Conservation (phyloP, 2,888 invertebrate genomes). For the Schizaphis graminum region DNA sequence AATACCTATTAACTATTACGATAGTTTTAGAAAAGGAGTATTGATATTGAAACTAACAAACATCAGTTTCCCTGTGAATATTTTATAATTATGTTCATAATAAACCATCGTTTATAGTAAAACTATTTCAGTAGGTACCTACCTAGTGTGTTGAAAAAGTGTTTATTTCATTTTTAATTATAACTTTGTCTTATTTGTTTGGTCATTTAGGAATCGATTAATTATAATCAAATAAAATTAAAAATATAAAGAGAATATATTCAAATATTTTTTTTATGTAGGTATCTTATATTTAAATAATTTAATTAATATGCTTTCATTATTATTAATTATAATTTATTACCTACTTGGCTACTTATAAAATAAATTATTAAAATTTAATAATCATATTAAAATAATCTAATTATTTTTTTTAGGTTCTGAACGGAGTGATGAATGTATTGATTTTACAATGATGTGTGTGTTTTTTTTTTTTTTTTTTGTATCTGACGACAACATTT, state of each 20-base stretch:
- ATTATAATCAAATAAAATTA: not conserved
- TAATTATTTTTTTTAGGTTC: not conserved
- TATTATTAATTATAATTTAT: not conserved
- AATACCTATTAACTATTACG: not conserved
- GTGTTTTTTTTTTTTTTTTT: too few relatives aligned
- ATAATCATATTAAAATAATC: not conserved
- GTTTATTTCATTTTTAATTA: not conserved
- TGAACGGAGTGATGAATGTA: too few relatives aligned
- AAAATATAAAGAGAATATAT: not conserved
- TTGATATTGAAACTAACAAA: not conserved
- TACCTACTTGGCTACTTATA: too few relatives aligned
- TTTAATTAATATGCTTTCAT: not conserved
- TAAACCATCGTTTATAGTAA: too few relatives aligned
- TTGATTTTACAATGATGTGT: too few relatives aligned
- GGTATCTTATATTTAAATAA: not conserved
- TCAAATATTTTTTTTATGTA: not conserved
- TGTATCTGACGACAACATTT: too few relatives aligned
- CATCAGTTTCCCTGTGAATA: not conserved
- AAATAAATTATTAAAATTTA: not conserved
- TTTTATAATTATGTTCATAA: not conserved
- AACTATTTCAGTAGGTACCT: too few relatives aligned
- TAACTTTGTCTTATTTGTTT: not conserved
- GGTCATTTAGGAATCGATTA: not conserved
- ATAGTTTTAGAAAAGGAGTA: not conserved
- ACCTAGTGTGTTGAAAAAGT: not conserved